Percentiles rank a stretch among this genome's conserved stretches.
These are phyloP conservation scores for Pyrocoelia pectoralis DNA, from an alignment of 2,888 invertebrate genomes.

Conservation along the genomic window DNA sequence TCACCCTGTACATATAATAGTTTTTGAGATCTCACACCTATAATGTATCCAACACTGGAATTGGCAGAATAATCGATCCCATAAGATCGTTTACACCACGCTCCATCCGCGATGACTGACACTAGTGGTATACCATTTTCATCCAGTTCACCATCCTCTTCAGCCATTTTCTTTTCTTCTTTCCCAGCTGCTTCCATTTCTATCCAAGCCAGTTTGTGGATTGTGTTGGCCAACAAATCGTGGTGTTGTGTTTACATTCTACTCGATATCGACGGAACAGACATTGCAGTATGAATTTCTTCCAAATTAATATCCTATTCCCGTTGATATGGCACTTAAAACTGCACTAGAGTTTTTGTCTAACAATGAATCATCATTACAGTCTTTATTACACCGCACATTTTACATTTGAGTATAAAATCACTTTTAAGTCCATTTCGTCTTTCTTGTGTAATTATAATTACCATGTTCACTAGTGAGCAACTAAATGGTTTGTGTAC, in stretches of 20 bases:
- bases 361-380: not conserved
- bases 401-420: conserved; percentile 14
- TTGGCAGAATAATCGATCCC: conserved; percentile 3
- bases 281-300: conserved; percentile 13
- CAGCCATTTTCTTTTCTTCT: conserved; percentile 10
- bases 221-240: not conserved
- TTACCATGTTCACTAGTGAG: conserved; percentile 3
- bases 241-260: not conserved
- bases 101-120: conserved; percentile 24
- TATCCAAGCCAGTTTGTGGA: not conserved
- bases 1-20: too few species aligned
- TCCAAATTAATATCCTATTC: conserved; percentile 17
- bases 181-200: conserved; percentile 8
- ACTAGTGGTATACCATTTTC: conserved; percentile 18
- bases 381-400: conserved; percentile 3
- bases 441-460: not conserved
- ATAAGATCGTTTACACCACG: conserved; percentile 29
- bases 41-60: conserved; percentile 9
- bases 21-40: not conserved
- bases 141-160: conserved; percentile 6
- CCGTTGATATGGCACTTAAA: not conserved
- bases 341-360: conserved; percentile 10
- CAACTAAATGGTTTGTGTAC: conserved; percentile 9
- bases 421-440: not conserved
- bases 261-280: conserved; percentile 6